Percentiles rank a stretch among this genome's conserved stretches.
Evolutionary conservation across 2,888 invertebrate genomes (phyloP).

Genomic region (Tholera decimalis): DNA sequence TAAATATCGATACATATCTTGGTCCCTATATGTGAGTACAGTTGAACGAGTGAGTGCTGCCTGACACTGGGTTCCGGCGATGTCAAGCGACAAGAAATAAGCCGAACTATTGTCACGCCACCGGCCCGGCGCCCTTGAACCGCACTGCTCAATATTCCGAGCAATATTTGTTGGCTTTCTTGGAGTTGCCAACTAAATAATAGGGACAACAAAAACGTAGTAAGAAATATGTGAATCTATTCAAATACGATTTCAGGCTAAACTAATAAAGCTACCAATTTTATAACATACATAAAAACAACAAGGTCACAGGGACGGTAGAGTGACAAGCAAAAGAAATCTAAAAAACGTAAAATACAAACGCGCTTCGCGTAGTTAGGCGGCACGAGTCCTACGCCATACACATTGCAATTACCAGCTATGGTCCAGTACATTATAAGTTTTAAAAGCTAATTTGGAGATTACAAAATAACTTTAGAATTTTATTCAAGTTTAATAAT

Average conservation of each 20-base stretch:
- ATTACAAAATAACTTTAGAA: conserved; percentile 83
- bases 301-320: conserved; percentile 55
- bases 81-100: conserved; percentile 66
- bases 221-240: conserved; percentile 46
- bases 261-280: conserved; percentile 62
- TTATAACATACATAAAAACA: conserved; percentile 31
- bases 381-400: conserved; percentile 75
- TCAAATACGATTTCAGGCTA: conserved; percentile 47
- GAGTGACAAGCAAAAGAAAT: conserved; percentile 63
- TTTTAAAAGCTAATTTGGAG: conserved; percentile 86
- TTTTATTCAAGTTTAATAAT: conserved; percentile 79
- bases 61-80: conserved; percentile 57
- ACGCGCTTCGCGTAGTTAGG: conserved; percentile 71
- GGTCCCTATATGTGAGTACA: conserved; percentile 81
- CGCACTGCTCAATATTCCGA: conserved; percentile 42
- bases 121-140: conserved; percentile 63
- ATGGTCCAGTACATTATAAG: conserved; percentile 80
- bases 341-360: conserved; percentile 62
- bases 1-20: conserved; percentile 71
- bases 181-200: conserved; percentile 21
- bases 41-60: conserved; percentile 69
- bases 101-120: conserved; percentile 63
- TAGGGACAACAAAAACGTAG: conserved; percentile 45
- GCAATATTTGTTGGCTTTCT: conserved; percentile 38
- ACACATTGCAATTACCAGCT: conserved; percentile 75